These are phyloP conservation scores for Cnemophilus loriae DNA, from an alignment of 2,113 vertebrate genomes.

Conservation along the genomic window DNA sequence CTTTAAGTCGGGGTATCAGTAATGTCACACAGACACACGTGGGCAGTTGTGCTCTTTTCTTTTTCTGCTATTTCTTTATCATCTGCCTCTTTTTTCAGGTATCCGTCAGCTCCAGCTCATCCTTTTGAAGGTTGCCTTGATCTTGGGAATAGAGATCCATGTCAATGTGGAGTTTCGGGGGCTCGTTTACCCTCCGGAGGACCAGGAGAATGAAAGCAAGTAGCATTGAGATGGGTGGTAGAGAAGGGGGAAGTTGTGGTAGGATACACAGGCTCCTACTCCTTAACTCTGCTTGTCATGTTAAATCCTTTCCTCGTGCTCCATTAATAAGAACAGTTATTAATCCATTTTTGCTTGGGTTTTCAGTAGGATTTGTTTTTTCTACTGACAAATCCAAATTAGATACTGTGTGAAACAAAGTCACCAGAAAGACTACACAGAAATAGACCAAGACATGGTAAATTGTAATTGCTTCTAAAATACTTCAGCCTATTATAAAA, in stretches of 20 bases:
- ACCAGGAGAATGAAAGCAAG: constrained; percentile 93
- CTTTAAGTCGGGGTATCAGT: background rate
- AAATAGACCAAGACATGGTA: background rate
- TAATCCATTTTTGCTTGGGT: background rate
- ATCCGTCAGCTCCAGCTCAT: constrained; percentile 98
- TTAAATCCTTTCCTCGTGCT: background rate
- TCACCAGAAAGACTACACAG: background rate
- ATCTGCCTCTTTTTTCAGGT: constrained; percentile 71
- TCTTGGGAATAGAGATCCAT: constrained; percentile 96
- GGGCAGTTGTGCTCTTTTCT: background rate
- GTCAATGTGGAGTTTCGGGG: constrained; percentile 95
- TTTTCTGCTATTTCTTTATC: background rate
- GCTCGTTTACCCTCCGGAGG: constrained; percentile 90
- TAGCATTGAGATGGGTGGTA: background rate
- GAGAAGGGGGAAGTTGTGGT: background rate
- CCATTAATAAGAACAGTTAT: background rate
- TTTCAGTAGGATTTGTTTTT: background rate
- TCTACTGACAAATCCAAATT: background rate
- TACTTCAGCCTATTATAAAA: background rate
- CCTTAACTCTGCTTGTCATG: background rate
- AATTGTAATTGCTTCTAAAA: background rate
- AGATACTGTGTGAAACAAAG: background rate
- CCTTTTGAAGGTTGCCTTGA: constrained; percentile 94
- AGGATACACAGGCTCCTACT: background rate
- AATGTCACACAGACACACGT: background rate